Evolutionary conservation across 2,797 vertebrate species (phyloP).

Genomic region (Rousettus madagascariensis): DNA sequence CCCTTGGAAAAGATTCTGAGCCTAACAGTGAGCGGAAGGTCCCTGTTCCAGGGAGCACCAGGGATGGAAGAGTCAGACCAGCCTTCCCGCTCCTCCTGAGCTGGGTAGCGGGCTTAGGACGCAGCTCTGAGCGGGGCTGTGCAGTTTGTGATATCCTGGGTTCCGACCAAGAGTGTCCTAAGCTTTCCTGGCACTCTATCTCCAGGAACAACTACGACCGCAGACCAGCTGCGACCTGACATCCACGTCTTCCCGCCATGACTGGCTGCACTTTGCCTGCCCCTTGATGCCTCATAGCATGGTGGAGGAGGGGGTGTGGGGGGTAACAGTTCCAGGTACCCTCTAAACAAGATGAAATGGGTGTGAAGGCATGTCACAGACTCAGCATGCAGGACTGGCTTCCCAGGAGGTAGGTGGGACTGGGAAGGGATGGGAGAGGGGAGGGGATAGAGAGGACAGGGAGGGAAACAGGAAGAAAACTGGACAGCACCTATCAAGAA

Average conservation of each 20-base stretch:
- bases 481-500: slow-evolving; percentile 26
- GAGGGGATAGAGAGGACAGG: background rate
- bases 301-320: background rate
- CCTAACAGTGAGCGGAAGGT: background rate
- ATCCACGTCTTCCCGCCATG: background rate
- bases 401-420: slow-evolving; percentile 61
- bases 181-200: background rate
- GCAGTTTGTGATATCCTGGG: background rate
- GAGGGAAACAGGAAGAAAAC: background rate
- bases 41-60: slow-evolving; percentile 54
- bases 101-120: background rate
- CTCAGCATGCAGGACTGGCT: slow-evolving; percentile 66
- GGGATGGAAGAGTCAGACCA: slow-evolving; percentile 1
- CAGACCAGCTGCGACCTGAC: slow-evolving; percentile 74
- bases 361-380: slow-evolving; percentile 55
- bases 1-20: slow-evolving; percentile 46
- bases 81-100: background rate
- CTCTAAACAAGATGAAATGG: slow-evolving; percentile 48
- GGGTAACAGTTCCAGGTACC: slow-evolving; percentile 22
- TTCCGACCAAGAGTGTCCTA: background rate
- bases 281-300: background rate
- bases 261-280: slow-evolving; percentile 37
- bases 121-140: background rate
- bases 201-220: slow-evolving; percentile 47
- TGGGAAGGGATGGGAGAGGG: background rate